Percentiles rank a stretch among this genome's conserved stretches.
Evolutionary conservation across 2,113 vertebrate genomes (phyloP).

Genomic region (Chaetorhynchus papuensis): DNA sequence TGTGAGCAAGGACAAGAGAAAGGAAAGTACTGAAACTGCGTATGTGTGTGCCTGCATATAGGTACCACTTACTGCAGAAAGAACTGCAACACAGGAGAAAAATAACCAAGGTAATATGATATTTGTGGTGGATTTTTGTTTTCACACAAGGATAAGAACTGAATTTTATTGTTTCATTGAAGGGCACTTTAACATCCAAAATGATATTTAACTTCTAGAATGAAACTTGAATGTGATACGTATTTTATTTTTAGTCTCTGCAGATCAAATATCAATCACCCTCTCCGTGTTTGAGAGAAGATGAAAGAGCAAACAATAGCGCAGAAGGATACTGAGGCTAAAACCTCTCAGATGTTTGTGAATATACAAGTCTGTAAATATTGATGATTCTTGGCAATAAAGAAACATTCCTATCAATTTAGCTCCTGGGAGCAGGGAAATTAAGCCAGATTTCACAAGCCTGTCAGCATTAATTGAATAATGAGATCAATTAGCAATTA

Average conservation of each 20-base stretch:
- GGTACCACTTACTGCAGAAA: not conserved
- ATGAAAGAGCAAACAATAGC: slow-evolving; percentile 15
- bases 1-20: not conserved
- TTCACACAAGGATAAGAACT: not conserved
- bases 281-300: not conserved
- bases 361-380: slow-evolving; percentile 22
- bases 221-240: not conserved
- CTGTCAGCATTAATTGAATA: slow-evolving; percentile 45
- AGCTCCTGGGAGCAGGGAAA: slow-evolving; percentile 6
- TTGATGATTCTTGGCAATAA: slow-evolving; percentile 39
- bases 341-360: slow-evolving; percentile 18
- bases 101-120: not conserved
- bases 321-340: not conserved
- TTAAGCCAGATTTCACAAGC: slow-evolving; percentile 23
- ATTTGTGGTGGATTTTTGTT: not conserved
- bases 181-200: not conserved
- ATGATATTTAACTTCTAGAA: not conserved
- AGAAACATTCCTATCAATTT: slow-evolving; percentile 7
- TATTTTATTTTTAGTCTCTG: slow-evolving; percentile 8
- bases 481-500: slow-evolving; percentile 48
- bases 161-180: not conserved
- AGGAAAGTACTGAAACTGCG: not conserved
- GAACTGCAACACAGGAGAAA: not conserved
- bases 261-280: slow-evolving; percentile 15
- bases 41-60: not conserved